Conservation (phyloP, 2,888 invertebrate genomes). For the Alcis repandata region DNA sequence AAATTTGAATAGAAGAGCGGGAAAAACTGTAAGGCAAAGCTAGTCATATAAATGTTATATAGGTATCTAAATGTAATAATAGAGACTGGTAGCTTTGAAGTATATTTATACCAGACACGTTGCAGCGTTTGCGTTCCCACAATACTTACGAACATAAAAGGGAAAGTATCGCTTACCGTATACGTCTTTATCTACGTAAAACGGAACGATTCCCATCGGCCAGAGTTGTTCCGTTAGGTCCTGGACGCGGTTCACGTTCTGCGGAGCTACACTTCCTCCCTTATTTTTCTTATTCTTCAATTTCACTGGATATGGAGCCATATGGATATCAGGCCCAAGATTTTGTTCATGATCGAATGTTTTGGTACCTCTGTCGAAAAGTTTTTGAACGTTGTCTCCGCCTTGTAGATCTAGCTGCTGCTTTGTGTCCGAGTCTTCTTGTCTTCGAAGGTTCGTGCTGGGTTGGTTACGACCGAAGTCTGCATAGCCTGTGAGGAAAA, state of each 20-base stretch:
- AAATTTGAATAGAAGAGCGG: too few relatives aligned
- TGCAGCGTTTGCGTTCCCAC: too few relatives aligned
- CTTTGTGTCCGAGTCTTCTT: background rate
- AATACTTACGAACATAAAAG: background rate
- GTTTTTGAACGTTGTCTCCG: conserved; percentile 8
- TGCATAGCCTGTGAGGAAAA: conserved; percentile 1
- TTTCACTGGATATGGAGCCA: background rate
- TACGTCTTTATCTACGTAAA: conserved; percentile 45
- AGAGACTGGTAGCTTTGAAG: too few relatives aligned
- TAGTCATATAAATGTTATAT: too few relatives aligned
- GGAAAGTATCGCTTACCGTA: conserved; percentile 53
- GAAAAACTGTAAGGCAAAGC: too few relatives aligned
- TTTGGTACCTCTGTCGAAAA: background rate
- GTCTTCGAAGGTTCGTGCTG: too few relatives aligned
- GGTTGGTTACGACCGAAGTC: conserved; percentile 2
- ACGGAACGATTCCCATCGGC: conserved; percentile 57
- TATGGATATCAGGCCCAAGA: background rate
- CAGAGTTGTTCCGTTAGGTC: conserved; percentile 41
- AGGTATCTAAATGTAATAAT: too few relatives aligned
- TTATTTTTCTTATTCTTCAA: background rate
- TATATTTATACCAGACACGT: too few relatives aligned
- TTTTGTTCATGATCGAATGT: background rate
- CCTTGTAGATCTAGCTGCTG: background rate
- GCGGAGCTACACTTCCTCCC: background rate
- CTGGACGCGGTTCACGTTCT: conserved; percentile 7